Conservation (phyloP, 2,888 invertebrate species). For the Drosophila mulleri region DNA sequence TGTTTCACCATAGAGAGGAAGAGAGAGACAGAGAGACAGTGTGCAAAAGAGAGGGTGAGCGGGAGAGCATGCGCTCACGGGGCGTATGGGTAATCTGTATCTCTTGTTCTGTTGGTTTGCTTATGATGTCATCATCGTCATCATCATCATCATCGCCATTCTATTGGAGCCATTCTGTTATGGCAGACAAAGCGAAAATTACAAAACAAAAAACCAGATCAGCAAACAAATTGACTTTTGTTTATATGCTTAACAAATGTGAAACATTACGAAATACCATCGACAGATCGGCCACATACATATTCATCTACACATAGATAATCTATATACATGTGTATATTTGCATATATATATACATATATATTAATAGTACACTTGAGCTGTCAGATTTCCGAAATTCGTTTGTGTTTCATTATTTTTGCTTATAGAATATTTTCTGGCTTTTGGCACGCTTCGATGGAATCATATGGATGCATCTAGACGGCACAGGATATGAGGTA, state of each 20-base stretch:
- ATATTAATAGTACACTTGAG: constrained; percentile 21
- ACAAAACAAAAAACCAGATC: constrained; percentile 18
- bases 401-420: constrained; percentile 13
- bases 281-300: constrained; percentile 11
- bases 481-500: constrained; percentile 28
- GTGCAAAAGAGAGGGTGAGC: not conserved
- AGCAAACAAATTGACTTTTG: constrained; percentile 48
- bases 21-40: not conserved
- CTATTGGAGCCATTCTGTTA: constrained; percentile 36
- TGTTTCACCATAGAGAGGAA: not conserved
- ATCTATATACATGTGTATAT: not conserved
- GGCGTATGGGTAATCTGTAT: constrained; percentile 36
- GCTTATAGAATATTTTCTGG: not conserved
- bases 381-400: constrained; percentile 26
- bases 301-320: too few species aligned
- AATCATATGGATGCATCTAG: constrained; percentile 46
- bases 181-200: constrained; percentile 53
- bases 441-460: constrained; percentile 14
- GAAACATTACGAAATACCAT: constrained; percentile 40
- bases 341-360: constrained; percentile 7
- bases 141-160: not conserved
- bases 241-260: constrained; percentile 50
- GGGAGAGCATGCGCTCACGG: constrained; percentile 9
- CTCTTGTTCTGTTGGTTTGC: constrained; percentile 2
- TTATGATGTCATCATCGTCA: constrained; percentile 63